Percentiles rank a stretch among this genome's conserved stretches.
Evolutionary conservation across 2,797 vertebrate genomes (phyloP).

Genomic region (Schizothorax lantsangensis): DNA sequence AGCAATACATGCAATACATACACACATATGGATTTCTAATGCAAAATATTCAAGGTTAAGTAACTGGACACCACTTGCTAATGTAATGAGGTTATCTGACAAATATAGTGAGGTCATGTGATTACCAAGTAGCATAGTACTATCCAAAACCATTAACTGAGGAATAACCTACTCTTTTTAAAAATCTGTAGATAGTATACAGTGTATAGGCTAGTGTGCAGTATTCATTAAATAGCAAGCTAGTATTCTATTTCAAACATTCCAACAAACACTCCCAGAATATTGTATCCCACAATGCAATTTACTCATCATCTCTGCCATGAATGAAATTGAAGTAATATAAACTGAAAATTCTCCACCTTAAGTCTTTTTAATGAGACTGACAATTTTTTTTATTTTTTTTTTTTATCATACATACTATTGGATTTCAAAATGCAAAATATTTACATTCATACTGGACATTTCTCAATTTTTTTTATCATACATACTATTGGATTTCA

Average conservation of each 20-base stretch:
- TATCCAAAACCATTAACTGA: background rate
- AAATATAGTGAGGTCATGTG: constrained; percentile 1
- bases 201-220: background rate
- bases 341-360: background rate
- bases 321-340: background rate
- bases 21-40: constrained; percentile 5
- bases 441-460: background rate
- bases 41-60: background rate
- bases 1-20: background rate
- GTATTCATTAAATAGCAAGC: background rate
- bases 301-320: background rate
- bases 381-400: background rate
- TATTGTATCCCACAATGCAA: background rate
- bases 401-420: background rate
- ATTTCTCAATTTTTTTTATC: background rate
- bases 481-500: background rate
- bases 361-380: too few relatives aligned
- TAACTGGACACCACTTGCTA: background rate
- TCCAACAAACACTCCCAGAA: background rate
- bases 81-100: background rate
- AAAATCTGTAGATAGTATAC: background rate
- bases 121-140: too few relatives aligned
- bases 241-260: background rate
- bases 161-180: background rate
- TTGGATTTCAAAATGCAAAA: background rate